Evolutionary conservation across 2,888 invertebrate genomes (phyloP), one percentile per base, ranked within the genome.

Genomic region (Tortrix viridana): DNA sequence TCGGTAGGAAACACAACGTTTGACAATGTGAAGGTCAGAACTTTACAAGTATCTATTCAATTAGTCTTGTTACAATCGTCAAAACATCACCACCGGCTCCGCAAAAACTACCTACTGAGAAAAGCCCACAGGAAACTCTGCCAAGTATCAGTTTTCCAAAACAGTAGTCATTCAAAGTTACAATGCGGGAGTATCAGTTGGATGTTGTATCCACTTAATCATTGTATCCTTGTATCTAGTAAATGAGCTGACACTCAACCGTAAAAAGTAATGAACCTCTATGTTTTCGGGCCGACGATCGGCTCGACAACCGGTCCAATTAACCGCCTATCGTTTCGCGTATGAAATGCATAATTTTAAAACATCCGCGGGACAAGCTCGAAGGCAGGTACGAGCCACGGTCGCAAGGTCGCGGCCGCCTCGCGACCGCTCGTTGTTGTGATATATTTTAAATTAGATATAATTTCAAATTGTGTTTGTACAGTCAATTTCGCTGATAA

Each of bases 371-470:
- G 46, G 47, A 46, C 62, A 52, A 53, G 57, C 26, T 20, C 12
- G 52, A 19, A 22, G 23, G 43, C 52, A 52, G 38, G 44, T 7
- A 9, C 50, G 37, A 47, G 56, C 50, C 46, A 47, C 57, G 47
- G 63, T 18, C 47, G 22, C 62, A 62, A 62, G 62, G 62, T 62
- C 56, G 46, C 49, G 37, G 32, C 16, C 56, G 19, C 50, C 38
- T 37, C 37, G 61, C 61, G 44, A 57, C 38, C 56, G 56, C 26
- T 53, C 43, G 26, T 18, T 26, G 46, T 37, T 52, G 38, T 62
- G 46, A 52, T 62, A 46, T 56, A 50, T 52, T 63, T 63, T 16
- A 63, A 58, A 63, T 63, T 48, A 32, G 26, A 47, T 53, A 32
- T 48, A 58, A 63, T 63, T 63, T 63, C 5, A 46, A 26, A 26